A percentile compares a stretch with the other conserved stretches of the same genome.
Evolutionary conservation across 2,797 vertebrate genomes (phyloP).

Genomic region (Clarias fuscus): DNA sequence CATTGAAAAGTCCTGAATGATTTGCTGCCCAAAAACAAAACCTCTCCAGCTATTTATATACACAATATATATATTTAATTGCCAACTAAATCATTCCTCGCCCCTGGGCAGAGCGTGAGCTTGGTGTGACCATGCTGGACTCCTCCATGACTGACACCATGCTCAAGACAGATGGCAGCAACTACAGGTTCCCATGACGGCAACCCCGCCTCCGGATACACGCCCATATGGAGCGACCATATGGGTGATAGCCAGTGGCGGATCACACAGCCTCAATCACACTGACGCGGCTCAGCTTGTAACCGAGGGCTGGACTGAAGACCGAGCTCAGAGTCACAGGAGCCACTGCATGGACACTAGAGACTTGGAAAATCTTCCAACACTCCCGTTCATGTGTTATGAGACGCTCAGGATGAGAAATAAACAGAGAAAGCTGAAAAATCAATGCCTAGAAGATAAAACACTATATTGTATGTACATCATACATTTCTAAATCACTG

Average conservation of each 20-base stretch:
- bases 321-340: not conserved
- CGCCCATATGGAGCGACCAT: conserved; percentile 53
- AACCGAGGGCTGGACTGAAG: not conserved
- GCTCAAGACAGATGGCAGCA: conserved; percentile 66
- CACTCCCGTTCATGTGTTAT: too few species aligned
- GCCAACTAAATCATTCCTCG: not conserved
- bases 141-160: conserved; percentile 25
- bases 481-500: not conserved
- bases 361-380: not conserved
- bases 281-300: not conserved
- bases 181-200: conserved; percentile 61
- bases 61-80: not conserved
- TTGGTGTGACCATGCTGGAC: not conserved
- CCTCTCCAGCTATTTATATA: not conserved
- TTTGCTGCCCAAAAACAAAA: not conserved
- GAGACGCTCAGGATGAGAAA: not conserved
- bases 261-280: conserved; percentile 22
- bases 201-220: conserved; percentile 57
- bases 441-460: not conserved
- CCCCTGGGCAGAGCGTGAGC: not conserved
- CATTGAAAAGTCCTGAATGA: too few species aligned
- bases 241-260: conserved; percentile 55
- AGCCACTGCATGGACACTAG: not conserved
- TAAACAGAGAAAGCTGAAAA: not conserved
- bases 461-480: not conserved